phyloP scores from a whole-genome alignment of 2,113 vertebrate species.

The Dicerorhinus sumatrensis region DNA sequence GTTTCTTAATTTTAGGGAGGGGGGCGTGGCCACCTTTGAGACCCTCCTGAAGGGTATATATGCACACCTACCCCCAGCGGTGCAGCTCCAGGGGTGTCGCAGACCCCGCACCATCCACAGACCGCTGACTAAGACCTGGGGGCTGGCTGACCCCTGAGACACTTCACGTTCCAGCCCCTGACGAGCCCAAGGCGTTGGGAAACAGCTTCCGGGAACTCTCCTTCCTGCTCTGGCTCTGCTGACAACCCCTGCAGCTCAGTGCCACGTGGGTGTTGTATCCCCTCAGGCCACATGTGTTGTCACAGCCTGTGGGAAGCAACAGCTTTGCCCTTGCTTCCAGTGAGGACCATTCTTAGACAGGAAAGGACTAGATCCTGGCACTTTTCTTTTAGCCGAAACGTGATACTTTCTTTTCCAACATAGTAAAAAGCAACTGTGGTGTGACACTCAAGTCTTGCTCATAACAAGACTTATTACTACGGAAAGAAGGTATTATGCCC shows the following conservation, averaged over 20 bases:
- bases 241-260: background rate
- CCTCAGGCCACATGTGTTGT: accelerated
- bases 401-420: background rate
- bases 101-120: background rate
- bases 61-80: background rate
- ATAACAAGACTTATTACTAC: background rate
- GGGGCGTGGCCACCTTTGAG: accelerated
- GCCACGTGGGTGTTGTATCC: background rate
- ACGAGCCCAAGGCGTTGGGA: background rate
- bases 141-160: background rate
- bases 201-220: background rate
- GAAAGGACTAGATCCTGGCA: background rate
- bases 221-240: background rate
- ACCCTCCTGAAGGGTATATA: background rate
- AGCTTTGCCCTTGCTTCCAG: background rate
- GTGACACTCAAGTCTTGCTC: too few relatives aligned
- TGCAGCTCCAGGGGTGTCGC: background rate
- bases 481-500: background rate
- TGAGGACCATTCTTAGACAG: background rate
- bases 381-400: background rate
- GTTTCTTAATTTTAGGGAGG: background rate
- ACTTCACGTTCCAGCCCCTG: background rate
- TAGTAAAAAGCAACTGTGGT: background rate
- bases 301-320: background rate
- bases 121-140: background rate